Base-by-base conservation (phyloP, 2,113 vertebrate species). In the Colossoma macropomum region DNA sequence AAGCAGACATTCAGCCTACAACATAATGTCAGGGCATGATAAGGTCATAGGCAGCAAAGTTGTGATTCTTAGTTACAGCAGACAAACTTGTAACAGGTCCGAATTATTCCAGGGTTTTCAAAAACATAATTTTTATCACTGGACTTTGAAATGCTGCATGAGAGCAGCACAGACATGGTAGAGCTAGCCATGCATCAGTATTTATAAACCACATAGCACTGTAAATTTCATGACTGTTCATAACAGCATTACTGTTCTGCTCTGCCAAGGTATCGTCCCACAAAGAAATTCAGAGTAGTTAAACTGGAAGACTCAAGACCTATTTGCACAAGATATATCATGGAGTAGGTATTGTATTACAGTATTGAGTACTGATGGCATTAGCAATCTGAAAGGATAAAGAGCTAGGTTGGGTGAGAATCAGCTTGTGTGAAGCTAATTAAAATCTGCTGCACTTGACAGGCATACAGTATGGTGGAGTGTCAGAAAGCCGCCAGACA, bases 381-480 rank as follows among this genome's bases (percentile, higher is more conserved):
- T 74, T 69, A 28, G 38, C n/a, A 60, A 41, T 32, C 48, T 68
- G 8, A 79, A 79, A 30, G 4, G 30, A 62, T 27, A 72, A 62
- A 38, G 59, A 62, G 50, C 66, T 73, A 76, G 63, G 56, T 56
- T 81, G 77, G 52, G 63, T 52, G 62, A 66, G 48, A 76, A 85
- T n/a, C 52, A 45, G 45, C 52, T 41, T 66, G 74, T 52, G 25
- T 63, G 50, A 45, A 60, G 80, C 50, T 79, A 72, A 87, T 79
- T 63, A 62, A 74, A 73, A 63, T 65, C 28, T 65, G 50, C 71
- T 79, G 83, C 75, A 60, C 34, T 66, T 68, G 41, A 34, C 72
- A 65, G 50, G 48, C 60, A 45, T 45, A 59, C 65, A 71, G 32
- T 54, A 81, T 45, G 74, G 60, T 70, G 28, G 56, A 73, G 45